These are phyloP conservation scores for Platichthys flesus DNA, from an alignment of 2,113 vertebrate species.

Conservation along the genomic window DNA sequence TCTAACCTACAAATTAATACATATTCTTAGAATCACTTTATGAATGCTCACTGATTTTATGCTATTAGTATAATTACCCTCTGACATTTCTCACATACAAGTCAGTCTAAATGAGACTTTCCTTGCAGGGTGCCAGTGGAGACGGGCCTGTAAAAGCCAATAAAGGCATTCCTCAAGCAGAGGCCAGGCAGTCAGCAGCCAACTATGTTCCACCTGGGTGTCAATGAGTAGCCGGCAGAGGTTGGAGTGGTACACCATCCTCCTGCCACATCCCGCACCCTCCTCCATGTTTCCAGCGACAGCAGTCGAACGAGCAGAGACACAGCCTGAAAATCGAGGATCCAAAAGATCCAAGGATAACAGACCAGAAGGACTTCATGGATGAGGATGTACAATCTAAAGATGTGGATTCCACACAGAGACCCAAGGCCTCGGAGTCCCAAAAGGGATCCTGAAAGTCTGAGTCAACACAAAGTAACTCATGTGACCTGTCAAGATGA, in stretches of 20 bases:
- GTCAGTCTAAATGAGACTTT: conserved; percentile 55
- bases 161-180: conserved; percentile 61
- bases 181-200: conserved; percentile 49
- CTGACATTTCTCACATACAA: conserved; percentile 44
- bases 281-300: conserved; percentile 15
- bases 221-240: conserved; percentile 39
- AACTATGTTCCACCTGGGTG: conserved; percentile 74
- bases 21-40: neutral
- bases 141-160: conserved; percentile 31
- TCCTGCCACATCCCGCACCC: conserved; percentile 14
- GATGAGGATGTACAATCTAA: conserved; percentile 45
- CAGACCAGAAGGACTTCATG: conserved; percentile 25
- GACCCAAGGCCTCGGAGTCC: conserved; percentile 37
- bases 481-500: neutral
- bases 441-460: conserved; percentile 64
- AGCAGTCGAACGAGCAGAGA: neutral
- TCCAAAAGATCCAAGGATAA: conserved; percentile 4
- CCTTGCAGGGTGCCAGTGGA: conserved; percentile 19
- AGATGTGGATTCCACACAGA: conserved; percentile 28
- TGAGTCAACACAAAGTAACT: conserved; percentile 56
- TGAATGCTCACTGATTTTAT: neutral
- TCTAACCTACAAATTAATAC: no score
- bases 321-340: conserved; percentile 45
- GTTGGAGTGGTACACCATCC: neutral
- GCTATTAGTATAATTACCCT: neutral